Percentiles rank a stretch among this genome's conserved stretches.
These are phyloP conservation scores for Chrysolina americana DNA, from an alignment of 2,888 invertebrate genomes.

Conservation along the genomic window DNA sequence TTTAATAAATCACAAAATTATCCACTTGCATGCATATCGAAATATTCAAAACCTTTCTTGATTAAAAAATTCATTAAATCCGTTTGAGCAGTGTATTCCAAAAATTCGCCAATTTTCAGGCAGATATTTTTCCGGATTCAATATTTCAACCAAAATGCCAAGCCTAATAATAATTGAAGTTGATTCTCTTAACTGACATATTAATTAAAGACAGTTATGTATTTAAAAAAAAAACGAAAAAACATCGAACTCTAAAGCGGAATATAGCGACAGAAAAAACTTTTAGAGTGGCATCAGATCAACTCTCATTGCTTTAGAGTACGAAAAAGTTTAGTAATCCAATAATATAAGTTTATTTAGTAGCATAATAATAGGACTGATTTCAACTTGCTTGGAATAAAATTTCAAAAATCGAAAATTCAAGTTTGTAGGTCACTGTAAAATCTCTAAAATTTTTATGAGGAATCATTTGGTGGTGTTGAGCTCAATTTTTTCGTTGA, in stretches of 20 bases:
- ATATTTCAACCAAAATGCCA: too few species aligned
- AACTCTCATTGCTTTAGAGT: constrained; percentile 14
- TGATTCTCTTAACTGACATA: too few species aligned
- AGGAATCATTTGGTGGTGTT: constrained; percentile 43
- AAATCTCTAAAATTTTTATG: constrained; percentile 34
- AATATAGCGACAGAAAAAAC: not conserved
- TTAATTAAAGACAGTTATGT: too few species aligned
- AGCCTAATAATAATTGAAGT: too few species aligned
- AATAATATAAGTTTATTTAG: constrained; percentile 16
- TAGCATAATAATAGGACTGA: constrained; percentile 3
- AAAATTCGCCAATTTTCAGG: too few species aligned
- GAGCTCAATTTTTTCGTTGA: constrained; percentile 49
- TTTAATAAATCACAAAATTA: too few species aligned
- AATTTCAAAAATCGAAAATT: not conserved
- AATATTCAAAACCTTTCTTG: too few species aligned
- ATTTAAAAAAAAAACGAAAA: not conserved
- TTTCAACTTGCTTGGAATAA: not conserved
- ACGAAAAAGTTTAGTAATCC: not conserved
- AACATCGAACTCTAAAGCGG: not conserved
- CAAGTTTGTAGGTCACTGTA: not conserved
- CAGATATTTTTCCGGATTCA: too few species aligned
- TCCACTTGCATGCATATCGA: too few species aligned
- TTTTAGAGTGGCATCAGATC: not conserved
- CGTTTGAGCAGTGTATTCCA: too few species aligned
- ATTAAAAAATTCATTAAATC: too few species aligned